Base-by-base conservation (phyloP, 2,113 vertebrate genomes). In the Platichthys flesus region DNA sequence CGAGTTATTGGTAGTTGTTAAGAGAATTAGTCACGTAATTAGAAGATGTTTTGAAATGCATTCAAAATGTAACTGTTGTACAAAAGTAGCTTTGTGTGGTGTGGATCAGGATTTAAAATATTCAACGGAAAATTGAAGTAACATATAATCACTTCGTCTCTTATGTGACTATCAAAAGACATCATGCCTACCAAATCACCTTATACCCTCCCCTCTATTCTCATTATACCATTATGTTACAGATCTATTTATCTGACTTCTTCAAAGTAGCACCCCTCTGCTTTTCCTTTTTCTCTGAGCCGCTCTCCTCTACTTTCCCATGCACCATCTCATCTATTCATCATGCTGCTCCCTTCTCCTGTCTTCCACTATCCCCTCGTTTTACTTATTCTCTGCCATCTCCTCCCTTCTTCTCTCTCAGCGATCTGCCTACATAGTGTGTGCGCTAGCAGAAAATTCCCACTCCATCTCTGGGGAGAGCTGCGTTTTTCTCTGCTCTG, bases 401-500 rank as follows among this genome's bases (percentile, higher is more conserved):
- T 76, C 72, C 66, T 85, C 76, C 45, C 37, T 58, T 79, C 66
- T 67, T 83, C 71, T 66, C 64, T 81, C 78, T 82, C 67, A 51
- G 78, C 71, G 84, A 73, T 89, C 83, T 88, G 87, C 81, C 88
- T 83, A 77, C 83, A 92, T 85, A 89, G 82, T 86, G 85, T 91
- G 90, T 91, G 86, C 42, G 68, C 75, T 72, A 78, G 85, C 83
- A 89, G 66, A 89, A 88, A 81, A 76, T 88, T 82, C 78, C 79
- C 74, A 31, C 31, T 31, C 6, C 31, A 77, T 86, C 90, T 91
- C 90, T 82, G 21, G 85, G 85, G 85, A 85, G 79, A 86, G 84
- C 59, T 79, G 72, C 74, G 74, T 88, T 92, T 92, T 93, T 89
- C 85, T 89, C 85, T 74, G 88, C 88, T 91, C 81, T 28, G 24